Evolutionary conservation across 2,113 vertebrate genomes (phyloP).

Genomic region (Grantiella picta): DNA sequence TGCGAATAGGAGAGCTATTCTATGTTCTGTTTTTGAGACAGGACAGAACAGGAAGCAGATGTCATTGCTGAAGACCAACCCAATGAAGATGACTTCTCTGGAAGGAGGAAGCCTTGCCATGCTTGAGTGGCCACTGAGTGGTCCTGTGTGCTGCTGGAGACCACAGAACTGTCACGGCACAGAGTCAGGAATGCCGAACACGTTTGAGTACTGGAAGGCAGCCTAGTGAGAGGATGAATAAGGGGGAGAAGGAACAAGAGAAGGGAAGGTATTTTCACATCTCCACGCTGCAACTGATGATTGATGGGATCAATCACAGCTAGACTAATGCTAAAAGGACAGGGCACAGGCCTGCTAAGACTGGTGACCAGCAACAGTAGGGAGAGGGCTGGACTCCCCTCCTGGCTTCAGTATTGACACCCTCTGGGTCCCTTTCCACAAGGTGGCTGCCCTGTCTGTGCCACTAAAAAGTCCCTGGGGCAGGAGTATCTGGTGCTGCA

Average conservation of each 20-base stretch:
- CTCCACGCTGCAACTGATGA: background rate
- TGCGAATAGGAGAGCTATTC: background rate
- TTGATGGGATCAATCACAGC: background rate
- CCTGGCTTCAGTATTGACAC: accelerated
- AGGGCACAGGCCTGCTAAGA: background rate
- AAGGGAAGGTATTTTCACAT: background rate
- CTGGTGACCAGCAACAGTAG: accelerated
- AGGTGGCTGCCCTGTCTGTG: accelerated
- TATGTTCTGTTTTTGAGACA: background rate
- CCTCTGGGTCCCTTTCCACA: accelerated
- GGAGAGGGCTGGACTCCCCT: background rate
- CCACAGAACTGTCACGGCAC: accelerated
- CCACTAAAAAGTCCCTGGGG: accelerated
- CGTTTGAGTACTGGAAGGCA: background rate
- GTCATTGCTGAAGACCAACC: background rate
- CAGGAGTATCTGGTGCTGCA: background rate
- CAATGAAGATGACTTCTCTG: background rate
- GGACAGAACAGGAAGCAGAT: background rate
- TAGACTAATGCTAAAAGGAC: background rate
- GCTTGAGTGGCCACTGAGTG: background rate
- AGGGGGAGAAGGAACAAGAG: background rate
- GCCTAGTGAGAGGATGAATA: background rate
- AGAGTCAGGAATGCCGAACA: background rate
- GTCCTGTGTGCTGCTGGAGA: background rate
- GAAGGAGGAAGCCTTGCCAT: background rate